Evolutionary conservation across 2,113 vertebrate genomes (phyloP), one percentile per base, ranked within the genome.

Genomic region (Dasyornis broadbenti): DNA sequence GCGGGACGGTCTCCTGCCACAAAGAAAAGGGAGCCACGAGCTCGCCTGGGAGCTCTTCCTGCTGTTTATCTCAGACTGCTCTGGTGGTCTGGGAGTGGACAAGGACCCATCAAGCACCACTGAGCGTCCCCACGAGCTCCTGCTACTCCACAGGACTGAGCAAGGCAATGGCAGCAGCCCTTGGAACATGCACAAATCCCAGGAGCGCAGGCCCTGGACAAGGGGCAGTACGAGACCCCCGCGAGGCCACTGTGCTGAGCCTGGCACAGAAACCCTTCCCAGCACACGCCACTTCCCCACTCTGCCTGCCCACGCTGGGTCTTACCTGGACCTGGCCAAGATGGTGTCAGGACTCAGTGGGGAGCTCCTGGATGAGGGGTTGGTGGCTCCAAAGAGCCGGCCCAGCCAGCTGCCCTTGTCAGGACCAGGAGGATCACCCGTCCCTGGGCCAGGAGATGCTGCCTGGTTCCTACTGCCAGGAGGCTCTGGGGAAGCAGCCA

Each of bases 1-100:
- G 94, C 98, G 98, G 9, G 99, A 99, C 3, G 99, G 99, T 65
- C 98, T 98, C 89, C 99, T 99, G 86, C 53, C 79, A 39, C 60
- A 31, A 60, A 76, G 37, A 56, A 91, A 42, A 75, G 35, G 40
- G 63, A 63, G 54, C 39, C 66, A 21, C 35, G 0, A 35, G 60
- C 28, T 92, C 9, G 0, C 6, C 61, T 14, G 23, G 31, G n/a
- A 56, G 64, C 61, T 71, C 20, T 52, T 37, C 60, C 54, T 5
- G 15, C 23, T n/a, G 6, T 9, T 37, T 24, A 4, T 49, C 54
- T 42, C 73, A 23, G 37, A 1, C 10, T 3, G 0, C 30, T 7
- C 37, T 9, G 40, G 14, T 0, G 6, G 6, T 2, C 8, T 1
- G 27, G 33, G 65, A n/a, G 60, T 12, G 7, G 61, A 7, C 23